Percentiles rank a stretch among this genome's conserved stretches.
Evolutionary conservation across 1,140 invertebrate genomes (phyloP).

Genomic region (Drosophila seguyi): DNA sequence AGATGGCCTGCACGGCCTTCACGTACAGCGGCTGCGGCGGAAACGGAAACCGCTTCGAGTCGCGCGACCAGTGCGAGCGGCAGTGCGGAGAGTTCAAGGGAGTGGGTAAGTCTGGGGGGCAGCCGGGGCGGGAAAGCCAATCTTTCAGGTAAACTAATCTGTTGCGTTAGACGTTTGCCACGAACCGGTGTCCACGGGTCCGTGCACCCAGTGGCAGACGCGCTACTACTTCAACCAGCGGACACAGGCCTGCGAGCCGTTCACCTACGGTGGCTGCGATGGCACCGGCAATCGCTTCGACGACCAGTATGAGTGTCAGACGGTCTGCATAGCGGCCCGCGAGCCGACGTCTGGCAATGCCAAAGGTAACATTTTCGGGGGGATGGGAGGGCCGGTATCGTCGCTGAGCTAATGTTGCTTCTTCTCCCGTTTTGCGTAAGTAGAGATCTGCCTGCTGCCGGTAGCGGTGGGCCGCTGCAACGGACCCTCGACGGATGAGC

Average conservation of each 20-base stretch:
- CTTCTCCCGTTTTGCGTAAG: conserved; percentile 58
- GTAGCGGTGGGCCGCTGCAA: conserved; percentile 91
- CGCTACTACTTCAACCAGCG: conserved; percentile 89
- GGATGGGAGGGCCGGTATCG: background rate
- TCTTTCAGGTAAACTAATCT: conserved; percentile 44
- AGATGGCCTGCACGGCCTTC: conserved; percentile 89
- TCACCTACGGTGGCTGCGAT: conserved; percentile 93
- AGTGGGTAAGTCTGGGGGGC: conserved; percentile 87
- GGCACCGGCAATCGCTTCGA: conserved; percentile 95
- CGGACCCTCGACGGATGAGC: conserved; percentile 86
- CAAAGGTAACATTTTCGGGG: conserved; percentile 66
- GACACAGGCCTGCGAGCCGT: conserved; percentile 88
- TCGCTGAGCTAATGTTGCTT: conserved; percentile 42
- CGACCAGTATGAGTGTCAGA: conserved; percentile 89
- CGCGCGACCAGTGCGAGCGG: conserved; percentile 93
- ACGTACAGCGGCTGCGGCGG: conserved; percentile 93
- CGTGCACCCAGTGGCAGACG: conserved; percentile 88
- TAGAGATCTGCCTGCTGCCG: conserved; percentile 88
- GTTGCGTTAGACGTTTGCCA: conserved; percentile 88
- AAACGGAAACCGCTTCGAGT: conserved; percentile 92
- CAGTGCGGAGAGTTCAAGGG: conserved; percentile 90
- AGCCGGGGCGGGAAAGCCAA: background rate
- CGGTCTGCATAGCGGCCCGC: conserved; percentile 86
- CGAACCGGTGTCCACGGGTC: conserved; percentile 88
- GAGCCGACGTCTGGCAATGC: conserved; percentile 53